Conservation (phyloP, 1,140 invertebrate genomes). For the Teleogryllus occipitalis region DNA sequence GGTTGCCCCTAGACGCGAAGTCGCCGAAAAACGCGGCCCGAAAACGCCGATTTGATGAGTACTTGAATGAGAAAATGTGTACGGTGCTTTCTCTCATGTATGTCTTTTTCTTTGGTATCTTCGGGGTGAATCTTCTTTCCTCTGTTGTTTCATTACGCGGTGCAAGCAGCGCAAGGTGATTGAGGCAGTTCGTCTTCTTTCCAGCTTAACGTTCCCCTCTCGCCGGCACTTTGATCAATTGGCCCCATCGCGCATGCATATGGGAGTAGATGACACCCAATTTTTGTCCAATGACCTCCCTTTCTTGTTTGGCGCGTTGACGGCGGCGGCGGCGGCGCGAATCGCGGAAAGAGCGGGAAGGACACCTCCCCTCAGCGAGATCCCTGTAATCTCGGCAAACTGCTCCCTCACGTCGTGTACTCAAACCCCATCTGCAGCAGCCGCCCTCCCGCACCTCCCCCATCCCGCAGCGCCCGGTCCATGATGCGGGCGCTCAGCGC, state of each 20-base stretch:
- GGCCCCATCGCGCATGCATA: not conserved
- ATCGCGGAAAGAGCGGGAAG: too few relatives aligned
- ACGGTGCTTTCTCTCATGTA: too few relatives aligned
- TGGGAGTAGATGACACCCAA: not conserved
- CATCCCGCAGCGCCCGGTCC: not conserved
- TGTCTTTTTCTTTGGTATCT: too few relatives aligned
- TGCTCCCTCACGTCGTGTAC: not conserved
- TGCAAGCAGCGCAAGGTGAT: too few relatives aligned
- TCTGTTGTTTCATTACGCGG: too few relatives aligned
- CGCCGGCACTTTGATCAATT: not conserved
- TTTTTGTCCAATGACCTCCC: not conserved
- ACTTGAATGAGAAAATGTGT: too few relatives aligned
- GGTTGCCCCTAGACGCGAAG: too few relatives aligned
- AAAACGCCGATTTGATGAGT: too few relatives aligned
- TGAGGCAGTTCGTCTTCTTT: not conserved
- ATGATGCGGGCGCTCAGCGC: not conserved
- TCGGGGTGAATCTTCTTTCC: too few relatives aligned
- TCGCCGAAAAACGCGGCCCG: too few relatives aligned
- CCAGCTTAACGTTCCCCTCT: not conserved
- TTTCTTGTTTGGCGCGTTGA: not conserved
- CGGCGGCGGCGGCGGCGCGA: too few relatives aligned
- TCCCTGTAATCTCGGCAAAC: conserved; percentile 3
- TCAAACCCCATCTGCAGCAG: not conserved
- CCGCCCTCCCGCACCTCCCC: not conserved
- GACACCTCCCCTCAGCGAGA: not conserved